phyloP scores from a whole-genome alignment of 1,140 invertebrate species.

The Solenopsis fugax region DNA sequence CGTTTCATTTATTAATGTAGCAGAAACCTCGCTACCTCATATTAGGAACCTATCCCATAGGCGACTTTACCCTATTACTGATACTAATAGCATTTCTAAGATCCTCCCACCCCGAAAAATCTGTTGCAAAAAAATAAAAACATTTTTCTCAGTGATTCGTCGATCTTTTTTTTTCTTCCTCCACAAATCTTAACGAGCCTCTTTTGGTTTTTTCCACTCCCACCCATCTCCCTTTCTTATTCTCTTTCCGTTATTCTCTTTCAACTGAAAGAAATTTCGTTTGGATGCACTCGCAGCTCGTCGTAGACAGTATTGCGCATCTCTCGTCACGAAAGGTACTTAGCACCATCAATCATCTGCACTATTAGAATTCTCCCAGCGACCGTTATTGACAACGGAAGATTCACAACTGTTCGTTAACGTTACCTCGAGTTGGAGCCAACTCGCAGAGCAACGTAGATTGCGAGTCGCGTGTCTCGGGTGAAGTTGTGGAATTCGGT shows the following conservation, averaged over 20 bases:
- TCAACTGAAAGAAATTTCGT: neutral
- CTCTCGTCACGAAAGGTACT: neutral
- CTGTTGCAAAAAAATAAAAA: no score
- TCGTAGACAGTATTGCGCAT: no score
- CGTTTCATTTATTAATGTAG: no score
- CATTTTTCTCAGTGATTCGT: no score
- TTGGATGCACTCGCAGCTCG: neutral
- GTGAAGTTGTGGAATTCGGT: conserved; percentile 1
- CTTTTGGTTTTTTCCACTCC: neutral
- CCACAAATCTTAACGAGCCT: neutral
- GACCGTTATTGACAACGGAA: conserved; percentile 27
- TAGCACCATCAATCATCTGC: conserved; percentile 6
- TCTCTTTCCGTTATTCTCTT: neutral
- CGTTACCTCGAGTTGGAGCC: neutral
- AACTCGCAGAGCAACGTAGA: neutral
- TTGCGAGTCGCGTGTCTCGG: neutral
- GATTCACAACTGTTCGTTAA: conserved; percentile 4
- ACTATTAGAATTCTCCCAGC: neutral
- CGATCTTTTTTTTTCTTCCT: neutral
- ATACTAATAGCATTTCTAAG: no score
- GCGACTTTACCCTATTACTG: no score
- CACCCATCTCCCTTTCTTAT: neutral
- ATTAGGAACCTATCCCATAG: no score
- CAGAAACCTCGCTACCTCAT: no score
- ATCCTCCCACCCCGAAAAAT: no score